Conservation (phyloP, 2,113 vertebrate genomes). For the Bombycilla garrulus region DNA sequence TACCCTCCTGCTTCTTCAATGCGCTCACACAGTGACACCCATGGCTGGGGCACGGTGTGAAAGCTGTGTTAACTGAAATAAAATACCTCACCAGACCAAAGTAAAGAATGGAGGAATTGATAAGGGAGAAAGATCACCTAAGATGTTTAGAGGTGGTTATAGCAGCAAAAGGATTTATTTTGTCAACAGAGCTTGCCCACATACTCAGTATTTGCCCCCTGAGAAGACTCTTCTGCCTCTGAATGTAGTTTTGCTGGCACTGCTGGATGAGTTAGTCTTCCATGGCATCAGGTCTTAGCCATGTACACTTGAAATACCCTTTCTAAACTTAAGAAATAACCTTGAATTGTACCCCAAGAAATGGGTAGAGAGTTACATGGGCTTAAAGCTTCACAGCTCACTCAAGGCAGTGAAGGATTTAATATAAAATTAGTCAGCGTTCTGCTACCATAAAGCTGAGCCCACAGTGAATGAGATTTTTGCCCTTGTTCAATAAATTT, state of each 20-base stretch:
- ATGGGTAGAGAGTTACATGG: not conserved
- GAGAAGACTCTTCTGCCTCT: not conserved
- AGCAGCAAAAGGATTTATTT: not conserved
- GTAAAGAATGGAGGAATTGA: not conserved
- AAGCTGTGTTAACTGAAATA: not conserved
- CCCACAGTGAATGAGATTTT: not conserved
- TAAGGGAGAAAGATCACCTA: not conserved
- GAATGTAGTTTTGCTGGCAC: not conserved
- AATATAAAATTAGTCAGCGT: not conserved
- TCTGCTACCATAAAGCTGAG: not conserved
- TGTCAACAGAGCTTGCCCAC: not conserved
- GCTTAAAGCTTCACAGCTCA: not conserved
- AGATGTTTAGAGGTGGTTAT: not conserved
- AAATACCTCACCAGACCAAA: not conserved
- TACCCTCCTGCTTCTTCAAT: not conserved
- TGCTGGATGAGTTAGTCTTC: not conserved
- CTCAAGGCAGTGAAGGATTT: not conserved
- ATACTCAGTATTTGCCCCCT: not conserved
- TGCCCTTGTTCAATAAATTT: not conserved
- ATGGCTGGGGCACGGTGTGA: rapidly evolving
- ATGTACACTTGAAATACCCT: not conserved
- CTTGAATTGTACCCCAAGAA: not conserved
- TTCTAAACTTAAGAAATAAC: not conserved
- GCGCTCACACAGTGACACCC: not conserved
- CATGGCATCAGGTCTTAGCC: not conserved